Evolutionary conservation across 2,797 vertebrate genomes (phyloP).

Genomic region (Oreochromis mossambicus): DNA sequence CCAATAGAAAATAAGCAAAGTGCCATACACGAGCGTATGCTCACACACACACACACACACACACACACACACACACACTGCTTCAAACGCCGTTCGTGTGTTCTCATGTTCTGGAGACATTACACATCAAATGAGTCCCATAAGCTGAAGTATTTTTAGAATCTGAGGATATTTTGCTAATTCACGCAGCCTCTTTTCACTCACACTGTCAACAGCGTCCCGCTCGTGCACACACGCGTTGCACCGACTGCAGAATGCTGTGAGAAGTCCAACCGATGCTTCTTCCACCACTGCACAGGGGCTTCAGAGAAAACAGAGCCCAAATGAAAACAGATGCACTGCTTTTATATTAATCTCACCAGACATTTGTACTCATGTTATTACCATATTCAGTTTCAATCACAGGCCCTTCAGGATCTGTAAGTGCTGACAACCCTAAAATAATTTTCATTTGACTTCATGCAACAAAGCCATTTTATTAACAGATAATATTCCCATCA

Average conservation of each 20-base stretch:
- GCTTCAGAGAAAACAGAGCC: slow-evolving; percentile 47
- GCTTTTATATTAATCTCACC: slow-evolving; percentile 21
- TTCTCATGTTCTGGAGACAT: slow-evolving; percentile 48
- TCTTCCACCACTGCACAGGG: slow-evolving; percentile 49
- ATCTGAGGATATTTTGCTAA: slow-evolving; percentile 28
- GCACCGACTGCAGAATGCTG: slow-evolving; percentile 31
- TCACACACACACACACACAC: not conserved
- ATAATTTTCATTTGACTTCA: slow-evolving; percentile 1
- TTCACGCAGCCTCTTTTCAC: slow-evolving; percentile 6
- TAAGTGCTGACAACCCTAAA: slow-evolving; percentile 5
- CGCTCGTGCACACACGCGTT: not conserved
- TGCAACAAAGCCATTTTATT: not conserved
- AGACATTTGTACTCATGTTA: slow-evolving; percentile 25
- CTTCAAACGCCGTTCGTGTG: slow-evolving; percentile 28
- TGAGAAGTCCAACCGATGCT: slow-evolving; percentile 8
- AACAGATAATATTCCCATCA: not conserved
- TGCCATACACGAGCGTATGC: not conserved
- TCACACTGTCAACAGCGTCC: slow-evolving; percentile 5
- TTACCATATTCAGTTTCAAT: slow-evolving; percentile 24
- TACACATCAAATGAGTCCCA: slow-evolving; percentile 59
- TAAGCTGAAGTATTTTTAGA: slow-evolving; percentile 65
- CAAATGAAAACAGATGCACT: slow-evolving; percentile 61
- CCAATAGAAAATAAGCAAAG: slow-evolving; percentile 38
- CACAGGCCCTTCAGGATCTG: not conserved
- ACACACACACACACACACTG: not conserved